Evolutionary conservation across 2,113 vertebrate species (phyloP).

Genomic region (Plestiodon gilberti): DNA sequence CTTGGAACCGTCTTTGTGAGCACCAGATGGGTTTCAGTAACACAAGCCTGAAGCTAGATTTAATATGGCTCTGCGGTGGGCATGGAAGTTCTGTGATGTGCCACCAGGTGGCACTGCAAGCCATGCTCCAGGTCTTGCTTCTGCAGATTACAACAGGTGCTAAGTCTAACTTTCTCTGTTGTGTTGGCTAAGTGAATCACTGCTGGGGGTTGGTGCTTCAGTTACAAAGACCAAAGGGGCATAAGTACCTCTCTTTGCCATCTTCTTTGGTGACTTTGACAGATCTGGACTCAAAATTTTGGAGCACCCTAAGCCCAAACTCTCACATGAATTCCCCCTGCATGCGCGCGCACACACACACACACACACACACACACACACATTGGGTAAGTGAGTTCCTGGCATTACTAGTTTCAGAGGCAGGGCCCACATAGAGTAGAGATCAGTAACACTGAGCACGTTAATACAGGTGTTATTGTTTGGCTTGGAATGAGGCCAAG

Average conservation of each 20-base stretch:
- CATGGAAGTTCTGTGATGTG: neutral
- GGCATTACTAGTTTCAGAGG: neutral
- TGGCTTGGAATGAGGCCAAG: neutral
- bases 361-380: neutral
- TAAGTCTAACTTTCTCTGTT: neutral
- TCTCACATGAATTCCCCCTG: neutral
- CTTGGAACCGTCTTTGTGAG: neutral
- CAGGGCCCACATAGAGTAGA: neutral
- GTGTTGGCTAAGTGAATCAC: too few relatives aligned
- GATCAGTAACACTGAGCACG: neutral
- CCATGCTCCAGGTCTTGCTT: neutral
- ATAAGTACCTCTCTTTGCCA: neutral
- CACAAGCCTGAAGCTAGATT: neutral
- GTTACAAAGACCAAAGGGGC: neutral
- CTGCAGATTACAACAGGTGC: neutral
- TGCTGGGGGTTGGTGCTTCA: neutral
- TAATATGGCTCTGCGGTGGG: neutral
- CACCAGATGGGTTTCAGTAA: neutral
- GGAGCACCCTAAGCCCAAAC: neutral
- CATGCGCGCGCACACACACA: fast-evolving
- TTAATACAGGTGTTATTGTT: too few relatives aligned
- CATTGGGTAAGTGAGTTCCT: neutral
- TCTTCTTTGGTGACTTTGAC: neutral
- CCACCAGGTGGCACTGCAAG: conserved; percentile 32
- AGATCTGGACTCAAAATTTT: neutral